Conservation (phyloP, 2,113 vertebrate species). For the Bujurquina vittata region DNA sequence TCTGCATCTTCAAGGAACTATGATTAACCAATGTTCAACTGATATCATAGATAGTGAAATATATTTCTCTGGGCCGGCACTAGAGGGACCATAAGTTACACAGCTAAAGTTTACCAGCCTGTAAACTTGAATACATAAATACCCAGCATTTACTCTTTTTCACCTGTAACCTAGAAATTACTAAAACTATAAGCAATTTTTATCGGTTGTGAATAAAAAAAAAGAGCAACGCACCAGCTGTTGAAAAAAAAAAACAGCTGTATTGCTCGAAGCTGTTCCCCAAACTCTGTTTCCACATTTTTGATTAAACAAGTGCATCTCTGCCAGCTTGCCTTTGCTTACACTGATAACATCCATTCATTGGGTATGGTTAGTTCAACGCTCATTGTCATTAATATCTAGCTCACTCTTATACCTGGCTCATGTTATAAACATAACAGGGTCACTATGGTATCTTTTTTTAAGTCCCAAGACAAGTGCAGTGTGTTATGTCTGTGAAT, state of each 20-base stretch:
- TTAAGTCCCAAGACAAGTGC: conserved; percentile 20
- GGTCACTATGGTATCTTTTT: conserved; percentile 12
- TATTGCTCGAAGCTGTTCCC: conserved; percentile 26
- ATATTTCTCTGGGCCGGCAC: not conserved
- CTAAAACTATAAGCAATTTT: conserved; percentile 54
- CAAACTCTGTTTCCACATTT: conserved; percentile 28
- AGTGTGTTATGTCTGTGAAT: conserved; percentile 41
- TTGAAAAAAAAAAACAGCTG: conserved; percentile 10
- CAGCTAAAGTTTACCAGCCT: not conserved
- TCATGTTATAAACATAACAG: conserved; percentile 24
- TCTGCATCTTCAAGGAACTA: not conserved
- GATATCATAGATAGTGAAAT: not conserved
- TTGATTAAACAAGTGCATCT: conserved; percentile 42
- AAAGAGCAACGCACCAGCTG: conserved; percentile 10
- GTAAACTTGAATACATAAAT: conserved; percentile 20
- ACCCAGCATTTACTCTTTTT: conserved; percentile 54
- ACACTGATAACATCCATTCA: conserved; percentile 28
- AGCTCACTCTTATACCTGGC: not conserved
- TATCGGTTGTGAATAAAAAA: conserved; percentile 51
- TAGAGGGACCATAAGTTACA: not conserved
- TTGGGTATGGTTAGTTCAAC: not conserved
- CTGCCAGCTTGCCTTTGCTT: conserved; percentile 37
- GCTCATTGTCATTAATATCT: conserved; percentile 1
- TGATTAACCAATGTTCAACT: not conserved
- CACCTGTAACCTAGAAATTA: conserved; percentile 56